These are phyloP conservation scores for Microvelia longipes DNA, from an alignment of 1,140 invertebrate genomes.

Conservation along the genomic window DNA sequence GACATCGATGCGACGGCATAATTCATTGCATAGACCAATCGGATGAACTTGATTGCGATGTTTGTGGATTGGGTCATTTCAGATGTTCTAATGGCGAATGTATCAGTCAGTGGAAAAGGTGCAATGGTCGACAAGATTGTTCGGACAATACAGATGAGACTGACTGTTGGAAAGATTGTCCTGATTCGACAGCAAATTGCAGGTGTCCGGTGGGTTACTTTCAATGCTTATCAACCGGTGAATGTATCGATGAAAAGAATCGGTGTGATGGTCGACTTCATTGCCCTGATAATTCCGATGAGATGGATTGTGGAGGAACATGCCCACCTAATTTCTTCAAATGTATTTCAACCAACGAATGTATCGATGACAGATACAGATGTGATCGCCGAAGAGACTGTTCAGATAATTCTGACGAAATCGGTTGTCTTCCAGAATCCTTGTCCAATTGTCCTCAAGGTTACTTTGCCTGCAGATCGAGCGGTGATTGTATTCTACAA, in stretches of 20 bases:
- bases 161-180: constrained; percentile 43
- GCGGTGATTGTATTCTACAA: constrained; percentile 26
- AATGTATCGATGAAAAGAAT: constrained; percentile 58
- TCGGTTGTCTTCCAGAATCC: too few relatives aligned
- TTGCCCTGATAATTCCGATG: constrained; percentile 75
- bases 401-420: background rate
- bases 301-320: constrained; percentile 30
- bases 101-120: constrained; percentile 39
- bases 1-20: background rate
- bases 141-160: constrained; percentile 51
- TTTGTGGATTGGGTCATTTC: background rate
- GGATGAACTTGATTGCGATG: constrained; percentile 37
- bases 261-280: constrained; percentile 82
- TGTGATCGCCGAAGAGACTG: background rate
- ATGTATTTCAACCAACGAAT: background rate
- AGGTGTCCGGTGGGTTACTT: background rate
- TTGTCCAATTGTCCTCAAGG: background rate
- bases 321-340: background rate
- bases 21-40: constrained; percentile 29
- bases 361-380: background rate
- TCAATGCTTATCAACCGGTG: constrained; percentile 14
- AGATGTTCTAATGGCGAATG: constrained; percentile 34
- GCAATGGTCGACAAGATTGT: constrained; percentile 46
- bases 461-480: background rate
- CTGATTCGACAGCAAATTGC: constrained; percentile 28